These are phyloP conservation scores for Aspidiotus rigidus DNA, from an alignment of 2,888 invertebrate genomes.

Conservation along the genomic window DNA sequence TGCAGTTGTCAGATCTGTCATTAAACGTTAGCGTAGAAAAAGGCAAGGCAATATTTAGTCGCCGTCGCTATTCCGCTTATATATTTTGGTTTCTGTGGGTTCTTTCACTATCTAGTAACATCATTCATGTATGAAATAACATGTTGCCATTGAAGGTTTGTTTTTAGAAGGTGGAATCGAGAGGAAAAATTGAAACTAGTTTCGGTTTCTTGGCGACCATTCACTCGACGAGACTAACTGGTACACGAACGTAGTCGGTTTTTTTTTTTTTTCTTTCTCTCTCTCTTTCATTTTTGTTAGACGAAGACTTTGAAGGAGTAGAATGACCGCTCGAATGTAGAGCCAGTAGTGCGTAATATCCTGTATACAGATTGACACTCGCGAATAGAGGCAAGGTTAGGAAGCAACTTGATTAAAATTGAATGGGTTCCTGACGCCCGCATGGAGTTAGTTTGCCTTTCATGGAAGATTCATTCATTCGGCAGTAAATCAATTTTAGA, in stretches of 20 bases:
- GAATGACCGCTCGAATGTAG: too few relatives aligned
- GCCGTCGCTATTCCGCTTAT: constrained; percentile 7
- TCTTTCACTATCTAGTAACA: constrained; percentile 13
- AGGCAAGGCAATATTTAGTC: constrained; percentile 4
- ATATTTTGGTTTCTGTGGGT: constrained; percentile 24
- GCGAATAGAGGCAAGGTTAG: too few relatives aligned
- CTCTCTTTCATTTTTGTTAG: neutral
- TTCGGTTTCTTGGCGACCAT: neutral
- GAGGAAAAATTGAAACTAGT: constrained; percentile 15
- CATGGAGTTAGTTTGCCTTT: too few relatives aligned
- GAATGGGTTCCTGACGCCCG: too few relatives aligned
- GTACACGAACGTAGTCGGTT: neutral
- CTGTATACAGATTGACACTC: too few relatives aligned
- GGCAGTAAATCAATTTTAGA: too few relatives aligned
- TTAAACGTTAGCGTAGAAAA: constrained; percentile 26
- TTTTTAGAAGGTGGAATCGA: constrained; percentile 19
- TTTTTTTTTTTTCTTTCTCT: constrained; percentile 1
- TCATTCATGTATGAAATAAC: constrained; percentile 24
- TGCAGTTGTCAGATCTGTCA: constrained; percentile 33
- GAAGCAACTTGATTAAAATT: too few relatives aligned
- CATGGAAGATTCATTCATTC: too few relatives aligned
- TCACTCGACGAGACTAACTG: too few relatives aligned
- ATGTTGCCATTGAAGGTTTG: constrained; percentile 21
- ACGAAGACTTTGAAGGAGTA: too few relatives aligned
- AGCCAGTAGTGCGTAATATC: too few relatives aligned